A percentile compares a stretch with the other conserved stretches of the same genome.
phyloP scores from a whole-genome alignment of 2,888 invertebrate species.

The Fabriciana adippe region DNA sequence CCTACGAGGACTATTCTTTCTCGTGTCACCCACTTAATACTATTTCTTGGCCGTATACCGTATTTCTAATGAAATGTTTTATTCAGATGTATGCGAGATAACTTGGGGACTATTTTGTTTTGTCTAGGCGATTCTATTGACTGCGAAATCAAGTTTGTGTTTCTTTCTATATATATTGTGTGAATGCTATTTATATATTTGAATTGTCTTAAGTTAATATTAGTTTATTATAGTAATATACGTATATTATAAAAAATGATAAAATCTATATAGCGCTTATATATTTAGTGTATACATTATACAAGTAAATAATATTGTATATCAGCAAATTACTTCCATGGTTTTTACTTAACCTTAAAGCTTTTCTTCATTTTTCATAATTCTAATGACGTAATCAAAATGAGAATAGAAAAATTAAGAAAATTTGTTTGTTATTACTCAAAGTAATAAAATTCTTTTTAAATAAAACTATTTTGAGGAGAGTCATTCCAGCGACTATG shows the following conservation, averaged over 20 bases:
- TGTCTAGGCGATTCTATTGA: conserved; percentile 14
- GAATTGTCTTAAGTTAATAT: neutral
- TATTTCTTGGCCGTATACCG: conserved; percentile 43
- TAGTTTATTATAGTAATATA: too few relatives aligned
- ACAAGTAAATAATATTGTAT: neutral
- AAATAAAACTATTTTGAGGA: too few relatives aligned
- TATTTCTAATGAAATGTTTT: conserved; percentile 48
- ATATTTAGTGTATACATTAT: too few relatives aligned
- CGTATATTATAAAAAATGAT: too few relatives aligned
- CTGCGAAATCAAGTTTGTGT: conserved; percentile 2
- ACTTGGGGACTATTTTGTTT: neutral
- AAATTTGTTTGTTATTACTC: conserved; percentile 62
- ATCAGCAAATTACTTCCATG: conserved; percentile 3
- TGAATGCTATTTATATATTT: too few relatives aligned
- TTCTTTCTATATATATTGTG: neutral
- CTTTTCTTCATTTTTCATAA: conserved; percentile 30
- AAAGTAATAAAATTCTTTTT: conserved; percentile 52
- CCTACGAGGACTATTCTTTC: conserved; percentile 58
- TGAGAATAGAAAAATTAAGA: conserved; percentile 51
- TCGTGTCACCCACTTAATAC: conserved; percentile 60
- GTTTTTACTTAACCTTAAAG: conserved; percentile 28
- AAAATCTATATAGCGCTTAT: too few relatives aligned
- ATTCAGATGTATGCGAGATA: conserved; percentile 32
- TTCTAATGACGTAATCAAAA: conserved; percentile 59
- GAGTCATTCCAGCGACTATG: too few relatives aligned